phyloP scores from a whole-genome alignment of 2,113 vertebrate genomes.

The Stegastes partitus region DNA sequence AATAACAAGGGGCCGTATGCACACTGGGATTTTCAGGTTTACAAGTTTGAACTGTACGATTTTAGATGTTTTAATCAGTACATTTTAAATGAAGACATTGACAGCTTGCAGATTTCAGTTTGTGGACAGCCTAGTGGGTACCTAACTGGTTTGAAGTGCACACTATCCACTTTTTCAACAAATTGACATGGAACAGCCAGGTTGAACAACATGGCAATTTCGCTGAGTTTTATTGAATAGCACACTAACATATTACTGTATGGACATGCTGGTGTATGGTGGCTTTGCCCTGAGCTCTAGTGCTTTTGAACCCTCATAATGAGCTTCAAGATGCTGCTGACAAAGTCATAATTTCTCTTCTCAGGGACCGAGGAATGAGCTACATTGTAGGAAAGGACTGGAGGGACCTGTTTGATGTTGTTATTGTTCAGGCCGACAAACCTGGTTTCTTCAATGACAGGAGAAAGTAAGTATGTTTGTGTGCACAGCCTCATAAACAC shows the following conservation, averaged over 20 bases:
- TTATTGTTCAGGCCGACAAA: slow-evolving; percentile 98
- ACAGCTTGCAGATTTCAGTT: background rate
- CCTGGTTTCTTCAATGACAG: slow-evolving; percentile 97
- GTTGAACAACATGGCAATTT: background rate
- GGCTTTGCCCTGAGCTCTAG: background rate
- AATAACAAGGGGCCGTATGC: background rate
- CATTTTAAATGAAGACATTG: background rate
- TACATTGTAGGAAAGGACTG: slow-evolving; percentile 98
- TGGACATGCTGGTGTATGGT: background rate
- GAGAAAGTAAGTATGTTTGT: slow-evolving; percentile 87
- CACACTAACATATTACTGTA: no score
- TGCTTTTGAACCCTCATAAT: slow-evolving; percentile 4
- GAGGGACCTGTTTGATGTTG: slow-evolving; percentile 96
- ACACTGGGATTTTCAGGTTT: background rate
- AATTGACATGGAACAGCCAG: background rate
- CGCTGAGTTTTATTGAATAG: background rate
- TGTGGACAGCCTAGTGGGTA: background rate
- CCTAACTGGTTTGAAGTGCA: no score
- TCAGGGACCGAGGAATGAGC: slow-evolving; percentile 95
- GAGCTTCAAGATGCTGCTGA: slow-evolving; percentile 28
- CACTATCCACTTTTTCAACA: no score
- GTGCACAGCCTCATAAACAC: background rate
- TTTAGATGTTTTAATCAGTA: slow-evolving; percentile 3
- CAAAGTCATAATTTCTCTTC: slow-evolving; percentile 42
- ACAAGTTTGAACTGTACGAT: background rate